Evolutionary conservation across 2,888 invertebrate genomes (phyloP), one percentile per base, ranked within the genome.

Genomic region (Acrobeloides nanus): DNA sequence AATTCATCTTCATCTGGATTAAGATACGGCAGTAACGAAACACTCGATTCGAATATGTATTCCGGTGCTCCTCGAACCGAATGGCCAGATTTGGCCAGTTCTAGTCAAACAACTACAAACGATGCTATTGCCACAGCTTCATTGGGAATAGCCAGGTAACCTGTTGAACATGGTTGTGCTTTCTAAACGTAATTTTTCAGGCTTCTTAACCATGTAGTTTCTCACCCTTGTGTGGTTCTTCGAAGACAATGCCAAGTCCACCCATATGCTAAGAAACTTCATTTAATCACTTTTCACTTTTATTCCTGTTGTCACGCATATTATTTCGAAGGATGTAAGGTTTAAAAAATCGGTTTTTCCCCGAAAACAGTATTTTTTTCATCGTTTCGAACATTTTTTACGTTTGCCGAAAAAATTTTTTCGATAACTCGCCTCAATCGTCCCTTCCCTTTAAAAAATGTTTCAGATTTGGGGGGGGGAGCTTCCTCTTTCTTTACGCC

Each of bases 171-270:
- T 29, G 29, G 10, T n/a, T n/a, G 8, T 24, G 10, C 15, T 7
- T 20, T 51, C 24, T 33, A 26, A 32, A 3, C 10, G 12, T 33
- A 10, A n/a, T 50, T 2, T 33, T 53, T 20, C 17, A 62, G 60
- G 26, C 42, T 62, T 12, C 25, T 61, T 18, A 57, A 57, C 39
- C 32, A 48, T 37, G 45, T 62, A 3, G 67, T 71, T 32, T 59
- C 66, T 4, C 72, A 74, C 52, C 72, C 72, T 3, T 72, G 73
- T 46, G 56, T 59, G 18, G 72, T 72, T 6, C 46, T 72, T 6
- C 55, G 73, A 10, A 55, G 72, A 1, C 73, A 74, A 48, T 73
- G 73, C 41, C 72, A 70, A 55, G 64, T 68, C 8, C 68, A 73
- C 40, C 62, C 63, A 31, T 49, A 52, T 38, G 69, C 72, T 1